phyloP scores from a whole-genome alignment of 2,113 vertebrate species.

The Pipa parva region DNA sequence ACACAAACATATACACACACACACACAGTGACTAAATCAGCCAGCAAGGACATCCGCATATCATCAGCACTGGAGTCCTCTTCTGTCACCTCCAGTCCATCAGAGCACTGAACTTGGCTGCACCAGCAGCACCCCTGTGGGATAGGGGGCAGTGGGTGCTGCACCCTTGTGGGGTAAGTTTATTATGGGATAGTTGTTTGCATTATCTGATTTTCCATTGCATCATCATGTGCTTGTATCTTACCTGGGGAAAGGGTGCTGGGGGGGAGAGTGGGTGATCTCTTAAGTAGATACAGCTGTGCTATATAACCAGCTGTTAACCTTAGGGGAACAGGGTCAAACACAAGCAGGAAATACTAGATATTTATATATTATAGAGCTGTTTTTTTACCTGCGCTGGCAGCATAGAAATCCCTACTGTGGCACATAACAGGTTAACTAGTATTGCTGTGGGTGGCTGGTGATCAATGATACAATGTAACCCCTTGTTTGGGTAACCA shows the following conservation, averaged over 20 bases:
- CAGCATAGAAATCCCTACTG: not conserved
- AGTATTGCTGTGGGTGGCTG: not conserved
- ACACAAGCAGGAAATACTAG: not conserved
- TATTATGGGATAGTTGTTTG: not conserved
- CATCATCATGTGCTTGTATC: conserved; percentile 1
- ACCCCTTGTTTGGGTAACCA: not conserved
- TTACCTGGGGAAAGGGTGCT: not conserved
- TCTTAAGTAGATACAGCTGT: not conserved
- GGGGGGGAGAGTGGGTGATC: not conserved
- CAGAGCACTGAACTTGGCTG: conserved; percentile 17
- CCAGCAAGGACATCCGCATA: not conserved
- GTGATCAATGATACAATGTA: not conserved
- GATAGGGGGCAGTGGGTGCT: not conserved
- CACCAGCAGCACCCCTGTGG: conserved; percentile 8
- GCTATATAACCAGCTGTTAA: too few relatives aligned
- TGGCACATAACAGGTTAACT: not conserved
- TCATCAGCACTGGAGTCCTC: conserved; percentile 1
- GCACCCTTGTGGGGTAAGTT: conserved; percentile 13
- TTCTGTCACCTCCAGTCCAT: not conserved
- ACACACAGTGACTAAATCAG: not conserved
- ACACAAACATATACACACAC: not conserved
- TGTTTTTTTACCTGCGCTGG: too few relatives aligned
- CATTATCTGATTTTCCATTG: not conserved
- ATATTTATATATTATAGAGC: too few relatives aligned
- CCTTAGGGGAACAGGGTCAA: not conserved